These are phyloP conservation scores for Hylaea fasciaria DNA, from an alignment of 2,888 invertebrate genomes.

Conservation along the genomic window DNA sequence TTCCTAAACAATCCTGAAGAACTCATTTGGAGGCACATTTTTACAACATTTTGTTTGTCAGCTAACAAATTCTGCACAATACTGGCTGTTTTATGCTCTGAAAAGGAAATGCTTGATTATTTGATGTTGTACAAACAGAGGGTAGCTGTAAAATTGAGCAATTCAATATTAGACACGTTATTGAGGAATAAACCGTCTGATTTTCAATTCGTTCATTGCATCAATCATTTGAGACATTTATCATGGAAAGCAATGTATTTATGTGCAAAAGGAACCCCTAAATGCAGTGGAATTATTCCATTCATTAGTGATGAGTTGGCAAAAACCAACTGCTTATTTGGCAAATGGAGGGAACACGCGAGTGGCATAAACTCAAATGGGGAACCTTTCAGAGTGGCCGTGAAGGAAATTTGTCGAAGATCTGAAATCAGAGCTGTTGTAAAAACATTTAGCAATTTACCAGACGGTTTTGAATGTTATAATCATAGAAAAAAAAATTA, in stretches of 20 bases:
- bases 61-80: constrained; percentile 81
- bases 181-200: constrained; percentile 59
- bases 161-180: constrained; percentile 67
- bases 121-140: constrained; percentile 69
- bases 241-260: constrained; percentile 73
- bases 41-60: constrained; percentile 74
- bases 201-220: constrained; percentile 69
- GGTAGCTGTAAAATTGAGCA: constrained; percentile 74
- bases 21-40: constrained; percentile 72
- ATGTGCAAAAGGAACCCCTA: constrained; percentile 69
- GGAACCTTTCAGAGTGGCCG: constrained; percentile 49
- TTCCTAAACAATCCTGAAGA: constrained; percentile 68
- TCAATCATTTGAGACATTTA: constrained; percentile 76
- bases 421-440: constrained; percentile 64
- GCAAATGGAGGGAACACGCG: constrained; percentile 74
- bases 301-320: constrained; percentile 64
- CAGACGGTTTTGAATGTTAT: constrained; percentile 69
- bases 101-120: constrained; percentile 60
- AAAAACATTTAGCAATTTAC: constrained; percentile 63
- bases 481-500: constrained; percentile 52
- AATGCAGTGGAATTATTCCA: constrained; percentile 67
- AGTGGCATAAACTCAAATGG: constrained; percentile 66
- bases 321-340: constrained; percentile 75
- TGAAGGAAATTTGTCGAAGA: constrained; percentile 67
- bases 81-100: constrained; percentile 66